Base-by-base conservation (phyloP, 64 coral and sea anemone species). In the Montipora capricornis region DNA sequence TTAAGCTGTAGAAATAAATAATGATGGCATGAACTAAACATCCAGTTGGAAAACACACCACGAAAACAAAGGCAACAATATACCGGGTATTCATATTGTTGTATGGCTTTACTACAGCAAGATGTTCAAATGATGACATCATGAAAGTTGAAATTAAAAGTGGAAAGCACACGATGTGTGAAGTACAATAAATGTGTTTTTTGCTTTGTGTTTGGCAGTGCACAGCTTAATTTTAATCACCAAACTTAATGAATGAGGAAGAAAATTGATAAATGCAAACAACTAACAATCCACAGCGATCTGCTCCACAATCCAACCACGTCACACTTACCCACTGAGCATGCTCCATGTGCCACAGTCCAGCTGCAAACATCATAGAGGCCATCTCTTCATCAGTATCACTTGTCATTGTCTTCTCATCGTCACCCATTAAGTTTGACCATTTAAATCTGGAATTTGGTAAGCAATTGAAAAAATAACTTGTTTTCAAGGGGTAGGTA, bases 341-440 rank as follows among this genome's bases (percentile, higher is more conserved):
- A 94, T 97, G 95, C 13, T 91, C 66, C 89, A 97, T 71, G 71
- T 97, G 95, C 95, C 95, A 97, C 66, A 97, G 26, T 14, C 92
- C 95, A 24, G 92, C 82, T 9, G 92, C 95, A 68, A 92, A 83
- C 26, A 97, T 79, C 75, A 97, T 59, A 19, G 95, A 97, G 26
- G 78, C 92, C 57, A 90, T 74, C 47, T 97, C 95, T 91, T 83
- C 68, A 48, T 97, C 95, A 83, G 89, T 73, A 73, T 90, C 78
- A 75, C 69, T 44, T 47, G 71, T 69, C 15, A 77, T 44, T 19
- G 82, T 91, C 76, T 97, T 97, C 46, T 97, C 95, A 20, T 97
- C 92, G 15, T 97, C 95, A 37, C 77, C 80, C 59, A 97, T 87
- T 17, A 97, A 68, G 20, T 94, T 91, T 4, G 95, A 88, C 95